Conservation (phyloP, 92 coral and sea anemone species). For the Zoanthus sansibaricus region DNA sequence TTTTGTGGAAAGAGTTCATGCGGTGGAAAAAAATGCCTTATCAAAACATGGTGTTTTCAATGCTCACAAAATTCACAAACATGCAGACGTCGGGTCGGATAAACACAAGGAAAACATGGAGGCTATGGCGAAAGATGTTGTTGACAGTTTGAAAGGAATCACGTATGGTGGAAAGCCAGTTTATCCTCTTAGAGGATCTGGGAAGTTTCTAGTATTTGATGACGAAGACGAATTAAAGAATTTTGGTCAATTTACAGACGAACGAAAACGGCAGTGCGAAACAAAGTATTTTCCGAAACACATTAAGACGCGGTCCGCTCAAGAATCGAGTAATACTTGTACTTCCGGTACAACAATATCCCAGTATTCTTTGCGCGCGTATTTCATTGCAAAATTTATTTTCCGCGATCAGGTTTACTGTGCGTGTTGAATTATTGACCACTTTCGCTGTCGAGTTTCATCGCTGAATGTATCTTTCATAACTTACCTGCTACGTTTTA, state of each 20-base stretch:
- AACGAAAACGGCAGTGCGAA: conserved; percentile 11
- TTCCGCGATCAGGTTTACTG: too few relatives aligned
- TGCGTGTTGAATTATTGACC: too few relatives aligned
- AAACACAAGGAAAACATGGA: conserved; percentile 8
- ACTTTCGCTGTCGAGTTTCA: too few relatives aligned
- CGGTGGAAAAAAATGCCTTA: conserved; percentile 50
- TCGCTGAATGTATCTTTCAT: too few relatives aligned
- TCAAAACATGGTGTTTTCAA: conserved; percentile 62
- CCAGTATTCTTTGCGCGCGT: too few relatives aligned
- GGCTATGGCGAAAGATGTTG: conserved; percentile 8
- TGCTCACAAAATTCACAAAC: conserved; percentile 40
- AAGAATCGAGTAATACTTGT: too few relatives aligned
- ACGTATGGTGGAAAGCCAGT: conserved; percentile 1
- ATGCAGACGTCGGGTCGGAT: background rate
- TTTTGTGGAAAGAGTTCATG: conserved; percentile 61
- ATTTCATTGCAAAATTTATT: too few relatives aligned
- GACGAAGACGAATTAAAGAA: background rate
- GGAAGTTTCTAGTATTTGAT: background rate
- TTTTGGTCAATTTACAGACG: background rate
- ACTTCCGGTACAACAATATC: too few relatives aligned
- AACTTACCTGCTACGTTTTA: too few relatives aligned
- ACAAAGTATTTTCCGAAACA: background rate
- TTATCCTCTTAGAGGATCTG: conserved; percentile 9
- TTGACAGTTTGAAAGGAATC: background rate
- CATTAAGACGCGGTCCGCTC: background rate